These are phyloP conservation scores for Bathynomus jamesi DNA, from an alignment of 1,140 invertebrate genomes.

Conservation along the genomic window DNA sequence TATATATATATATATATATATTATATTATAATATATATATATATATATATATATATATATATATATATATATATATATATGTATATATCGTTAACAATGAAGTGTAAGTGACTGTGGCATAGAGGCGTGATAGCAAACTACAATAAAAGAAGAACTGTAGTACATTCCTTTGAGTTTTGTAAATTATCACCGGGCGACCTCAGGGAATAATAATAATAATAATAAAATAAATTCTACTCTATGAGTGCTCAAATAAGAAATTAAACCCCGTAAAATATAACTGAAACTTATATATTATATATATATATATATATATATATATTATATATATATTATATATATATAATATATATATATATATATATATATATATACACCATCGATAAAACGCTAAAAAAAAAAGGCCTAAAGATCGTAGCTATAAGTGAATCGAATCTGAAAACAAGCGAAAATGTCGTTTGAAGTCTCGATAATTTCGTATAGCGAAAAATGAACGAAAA, in stretches of 20 bases:
- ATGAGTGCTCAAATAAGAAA: too few species aligned
- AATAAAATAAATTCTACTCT: too few species aligned
- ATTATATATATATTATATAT: background rate
- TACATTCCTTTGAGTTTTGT: too few species aligned
- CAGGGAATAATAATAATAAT: too few species aligned
- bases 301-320: slow-evolving; percentile 2
- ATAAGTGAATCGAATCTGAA: background rate
- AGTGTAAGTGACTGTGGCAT: too few species aligned
- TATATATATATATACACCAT: background rate
- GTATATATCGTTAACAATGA: background rate
- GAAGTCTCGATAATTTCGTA: background rate
- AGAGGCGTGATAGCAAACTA: too few species aligned
- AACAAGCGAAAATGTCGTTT: background rate
- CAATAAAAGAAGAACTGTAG: too few species aligned
- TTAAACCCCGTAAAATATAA: too few species aligned
- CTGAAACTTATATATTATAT: background rate
- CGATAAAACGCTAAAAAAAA: background rate
- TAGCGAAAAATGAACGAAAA: background rate
- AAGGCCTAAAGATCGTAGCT: background rate
- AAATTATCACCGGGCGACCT: too few species aligned
- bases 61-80: background rate
- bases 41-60: slow-evolving; percentile 3
- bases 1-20: background rate
- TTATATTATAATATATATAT: background rate
- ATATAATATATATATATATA: slow-evolving; percentile 2